Evolutionary conservation across 1,140 invertebrate species (phyloP).

Genomic region (Heliconius hewitsoni): DNA sequence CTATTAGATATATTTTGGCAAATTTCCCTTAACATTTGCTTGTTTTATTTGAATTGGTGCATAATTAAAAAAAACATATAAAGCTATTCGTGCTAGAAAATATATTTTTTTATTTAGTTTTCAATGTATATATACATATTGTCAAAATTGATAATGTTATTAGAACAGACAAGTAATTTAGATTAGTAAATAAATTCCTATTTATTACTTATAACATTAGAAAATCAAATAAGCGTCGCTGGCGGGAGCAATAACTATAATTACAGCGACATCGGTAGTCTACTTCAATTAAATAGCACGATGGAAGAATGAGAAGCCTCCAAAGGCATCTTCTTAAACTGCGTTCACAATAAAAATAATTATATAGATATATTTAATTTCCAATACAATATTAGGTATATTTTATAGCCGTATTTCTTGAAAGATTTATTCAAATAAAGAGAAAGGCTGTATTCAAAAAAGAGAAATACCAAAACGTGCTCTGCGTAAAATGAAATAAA

Average conservation of each 20-base stretch:
- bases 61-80: no score
- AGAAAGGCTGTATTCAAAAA: no score
- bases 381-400: neutral
- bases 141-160: no score
- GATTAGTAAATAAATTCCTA: neutral
- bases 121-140: no score
- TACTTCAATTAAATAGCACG: constrained; percentile 49
- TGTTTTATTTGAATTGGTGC: no score
- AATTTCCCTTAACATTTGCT: no score
- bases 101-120: no score
- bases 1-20: no score
- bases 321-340: constrained; percentile 32
- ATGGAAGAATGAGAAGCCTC: constrained; percentile 51
- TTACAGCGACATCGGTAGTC: constrained; percentile 9
- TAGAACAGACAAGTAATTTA: no score
- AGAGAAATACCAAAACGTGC: neutral
- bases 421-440: no score
- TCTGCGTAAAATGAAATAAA: neutral
- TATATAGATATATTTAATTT: neutral
- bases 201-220: neutral
- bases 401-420: no score
- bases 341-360: neutral
- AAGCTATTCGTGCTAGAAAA: no score
- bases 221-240: neutral
- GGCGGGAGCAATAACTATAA: constrained; percentile 28